Evolutionary conservation across 2,888 invertebrate species (phyloP).

Genomic region (Orchesella flavescens): DNA sequence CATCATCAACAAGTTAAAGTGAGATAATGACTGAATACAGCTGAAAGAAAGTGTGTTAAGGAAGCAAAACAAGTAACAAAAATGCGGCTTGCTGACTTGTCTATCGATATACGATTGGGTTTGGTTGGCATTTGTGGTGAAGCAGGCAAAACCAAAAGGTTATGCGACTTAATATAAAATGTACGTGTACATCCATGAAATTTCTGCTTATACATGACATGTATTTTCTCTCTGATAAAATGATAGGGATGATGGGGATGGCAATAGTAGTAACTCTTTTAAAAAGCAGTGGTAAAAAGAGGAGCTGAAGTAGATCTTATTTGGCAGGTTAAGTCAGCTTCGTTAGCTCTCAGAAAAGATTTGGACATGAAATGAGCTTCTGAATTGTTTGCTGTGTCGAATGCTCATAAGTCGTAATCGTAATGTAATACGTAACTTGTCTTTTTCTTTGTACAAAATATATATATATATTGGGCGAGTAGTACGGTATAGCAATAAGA

Average conservation of each 20-base stretch:
- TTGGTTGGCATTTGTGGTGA: too few species aligned
- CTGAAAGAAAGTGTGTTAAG: background rate
- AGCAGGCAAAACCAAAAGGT: too few species aligned
- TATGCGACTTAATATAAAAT: background rate
- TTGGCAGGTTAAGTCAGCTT: constrained; percentile 60
- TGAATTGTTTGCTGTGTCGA: constrained; percentile 4
- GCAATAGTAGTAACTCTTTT: constrained; percentile 18
- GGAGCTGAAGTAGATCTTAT: constrained; percentile 26
- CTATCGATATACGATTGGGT: constrained; percentile 3
- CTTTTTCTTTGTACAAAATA: too few species aligned
- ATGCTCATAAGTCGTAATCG: background rate
- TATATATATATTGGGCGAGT: too few species aligned
- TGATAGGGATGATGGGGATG: too few species aligned
- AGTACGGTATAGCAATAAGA: too few species aligned
- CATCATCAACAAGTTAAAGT: background rate
- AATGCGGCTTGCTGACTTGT: constrained; percentile 4
- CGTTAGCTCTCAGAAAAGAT: constrained; percentile 58
- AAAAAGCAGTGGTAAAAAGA: constrained; percentile 2
- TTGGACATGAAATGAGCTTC: constrained; percentile 37
- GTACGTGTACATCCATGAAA: too few species aligned
- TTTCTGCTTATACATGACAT: too few species aligned
- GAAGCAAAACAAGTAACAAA: constrained; percentile 2
- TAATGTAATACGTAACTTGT: too few species aligned
- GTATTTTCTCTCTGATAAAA: background rate
- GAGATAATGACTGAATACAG: background rate